Conservation (phyloP, 2,888 invertebrate species). For the Scotopteryx bipunctaria region DNA sequence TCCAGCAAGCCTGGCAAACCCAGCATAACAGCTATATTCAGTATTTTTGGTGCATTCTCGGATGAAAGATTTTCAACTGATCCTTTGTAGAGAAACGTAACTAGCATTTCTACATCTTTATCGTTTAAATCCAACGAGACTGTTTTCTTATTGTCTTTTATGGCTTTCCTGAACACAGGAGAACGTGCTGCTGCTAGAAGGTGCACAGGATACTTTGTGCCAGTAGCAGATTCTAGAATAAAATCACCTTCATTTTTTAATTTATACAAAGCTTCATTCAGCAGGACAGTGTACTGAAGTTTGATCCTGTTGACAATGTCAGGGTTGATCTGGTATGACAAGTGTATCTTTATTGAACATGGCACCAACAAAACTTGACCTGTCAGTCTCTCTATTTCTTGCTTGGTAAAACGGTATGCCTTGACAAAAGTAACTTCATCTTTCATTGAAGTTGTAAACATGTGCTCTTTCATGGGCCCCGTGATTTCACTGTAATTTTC, state of each 20-base stretch:
- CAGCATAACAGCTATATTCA: conserved; percentile 21
- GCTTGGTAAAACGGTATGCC: conserved; percentile 54
- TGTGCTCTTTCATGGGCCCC: conserved; percentile 18
- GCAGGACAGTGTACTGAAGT: conserved; percentile 48
- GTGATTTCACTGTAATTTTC: conserved; percentile 4
- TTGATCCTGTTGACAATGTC: conserved; percentile 55
- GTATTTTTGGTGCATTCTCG: conserved; percentile 1
- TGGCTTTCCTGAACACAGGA: conserved; percentile 51
- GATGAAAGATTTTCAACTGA: conserved; percentile 50
- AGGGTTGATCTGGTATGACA: conserved; percentile 47
- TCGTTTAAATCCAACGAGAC: conserved; percentile 55
- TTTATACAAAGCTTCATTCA: conserved; percentile 35
- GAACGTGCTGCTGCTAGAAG: conserved; percentile 67
- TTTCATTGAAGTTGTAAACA: conserved; percentile 48
- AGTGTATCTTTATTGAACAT: conserved; percentile 49
- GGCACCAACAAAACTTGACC: conserved; percentile 56
- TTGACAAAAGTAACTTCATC: conserved; percentile 59
- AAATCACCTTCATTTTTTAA: conserved; percentile 58
- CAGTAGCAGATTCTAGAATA: conserved; percentile 50
- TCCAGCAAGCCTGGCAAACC: conserved; percentile 55
- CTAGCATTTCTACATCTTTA: conserved; percentile 58
- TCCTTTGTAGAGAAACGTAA: conserved; percentile 67
- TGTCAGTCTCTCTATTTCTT: conserved; percentile 39
- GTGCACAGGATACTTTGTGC: conserved; percentile 57
- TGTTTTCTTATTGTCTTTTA: conserved; percentile 47